Conservation (phyloP, 2,797 vertebrate genomes). For the Ambastaia sidthimunki region DNA sequence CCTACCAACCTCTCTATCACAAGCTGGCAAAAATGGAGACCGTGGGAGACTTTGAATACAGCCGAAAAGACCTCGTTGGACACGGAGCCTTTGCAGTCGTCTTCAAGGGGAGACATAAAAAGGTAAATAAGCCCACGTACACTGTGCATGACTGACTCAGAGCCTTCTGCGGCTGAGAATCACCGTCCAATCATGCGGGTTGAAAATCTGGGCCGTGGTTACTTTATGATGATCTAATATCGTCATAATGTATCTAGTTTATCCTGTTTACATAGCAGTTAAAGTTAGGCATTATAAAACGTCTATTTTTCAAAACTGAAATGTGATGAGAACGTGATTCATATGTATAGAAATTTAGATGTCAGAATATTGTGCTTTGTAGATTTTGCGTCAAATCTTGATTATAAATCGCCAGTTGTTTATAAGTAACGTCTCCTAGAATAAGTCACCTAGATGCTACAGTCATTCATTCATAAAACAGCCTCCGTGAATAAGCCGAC, state of each 20-base stretch:
- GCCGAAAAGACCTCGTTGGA: constrained; percentile 95
- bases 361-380: neutral
- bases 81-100: constrained; percentile 98
- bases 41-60: constrained; percentile 97
- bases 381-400: neutral
- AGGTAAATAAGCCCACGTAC: constrained; percentile 77
- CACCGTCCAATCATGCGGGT: neutral
- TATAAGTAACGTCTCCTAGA: constrained; percentile 19
- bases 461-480: constrained; percentile 76
- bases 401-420: constrained; percentile 10
- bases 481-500: constrained; percentile 62
- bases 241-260: neutral
- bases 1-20: constrained; percentile 7
- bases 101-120: constrained; percentile 95
- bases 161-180: neutral
- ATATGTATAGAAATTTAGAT: neutral
- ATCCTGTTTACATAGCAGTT: neutral
- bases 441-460: constrained; percentile 5
- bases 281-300: neutral
- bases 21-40: constrained; percentile 82
- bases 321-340: neutral
- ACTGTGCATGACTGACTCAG: neutral
- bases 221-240: neutral
- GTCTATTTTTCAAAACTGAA: neutral
- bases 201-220: constrained; percentile 26